Evolutionary conservation across 53 echinoderm and acorn worm genomes (phyloP).

Genomic region (Temnopleurus reevesii): DNA sequence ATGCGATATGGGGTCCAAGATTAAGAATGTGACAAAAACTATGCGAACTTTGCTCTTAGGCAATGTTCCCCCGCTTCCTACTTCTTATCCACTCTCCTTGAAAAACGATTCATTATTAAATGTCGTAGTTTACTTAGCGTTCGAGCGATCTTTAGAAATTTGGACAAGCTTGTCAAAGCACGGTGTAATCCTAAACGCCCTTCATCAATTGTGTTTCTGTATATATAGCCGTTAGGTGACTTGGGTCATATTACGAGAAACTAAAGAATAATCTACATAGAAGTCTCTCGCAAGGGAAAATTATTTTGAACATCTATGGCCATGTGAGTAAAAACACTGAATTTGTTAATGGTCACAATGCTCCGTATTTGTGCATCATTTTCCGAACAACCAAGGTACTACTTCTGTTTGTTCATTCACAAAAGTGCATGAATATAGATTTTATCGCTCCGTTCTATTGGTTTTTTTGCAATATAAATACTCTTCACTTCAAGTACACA

Average conservation of each 20-base stretch:
- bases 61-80: background rate
- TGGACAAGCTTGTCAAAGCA: background rate
- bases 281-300: too few species aligned
- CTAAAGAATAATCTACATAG: background rate
- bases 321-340: too few species aligned
- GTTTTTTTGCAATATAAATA: too few species aligned
- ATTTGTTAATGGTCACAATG: too few species aligned
- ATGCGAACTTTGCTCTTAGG: background rate
- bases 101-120: background rate
- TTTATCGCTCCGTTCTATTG: too few species aligned
- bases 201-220: background rate
- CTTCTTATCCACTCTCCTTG: background rate
- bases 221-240: background rate
- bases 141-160: background rate
- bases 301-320: too few species aligned
- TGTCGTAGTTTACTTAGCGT: background rate
- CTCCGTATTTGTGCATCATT: too few species aligned
- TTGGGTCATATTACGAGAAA: background rate
- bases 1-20: background rate
- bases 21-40: background rate
- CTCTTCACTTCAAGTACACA: slow-evolving; percentile 20
- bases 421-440: too few species aligned
- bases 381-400: too few species aligned
- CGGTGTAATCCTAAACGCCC: background rate
- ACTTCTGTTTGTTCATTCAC: too few species aligned